Evolutionary conservation across 2,113 vertebrate species (phyloP), one percentile per base, ranked within the genome.

Genomic region (Trichechus manatus): DNA sequence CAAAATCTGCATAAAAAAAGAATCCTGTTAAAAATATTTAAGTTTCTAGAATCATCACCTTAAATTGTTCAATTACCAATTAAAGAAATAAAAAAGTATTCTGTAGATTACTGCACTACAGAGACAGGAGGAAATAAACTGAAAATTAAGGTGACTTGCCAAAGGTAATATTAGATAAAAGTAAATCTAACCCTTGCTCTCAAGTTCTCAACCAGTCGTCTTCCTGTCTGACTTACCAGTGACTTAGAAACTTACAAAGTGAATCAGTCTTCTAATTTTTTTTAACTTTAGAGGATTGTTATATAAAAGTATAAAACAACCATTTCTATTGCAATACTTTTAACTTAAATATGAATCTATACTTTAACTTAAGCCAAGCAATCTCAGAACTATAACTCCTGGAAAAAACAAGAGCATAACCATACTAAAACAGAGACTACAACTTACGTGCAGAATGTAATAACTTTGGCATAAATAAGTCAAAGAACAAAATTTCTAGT

Each of bases 11-110:
- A 95, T 68, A 72, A 87, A 93, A 83, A 17, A 84, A 9, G 31
- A 78, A 66, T 89, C 15, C 92, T 86, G 82, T 42, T 94, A 42
- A 74, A 96, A 88, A 95, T 50, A 87, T 80, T 87, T 96, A 77
- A 42, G 27, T 86, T n/a, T 94, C 47, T 20, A 85, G n/a, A 94
- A 85, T 70, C 70, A 87, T 77, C 42, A 88, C 20, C 89, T 86
- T 63, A 64, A 89, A 92, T 75, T 92, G 25, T 94, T 84, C 63
- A 89, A 89, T 88, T 88, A 93, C 74, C 44, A 95, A 47, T 0
- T 77, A 20, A 89, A 81, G 39, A 92, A 94, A 66, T 19, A 53
- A 80, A 87, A 83, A 87, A 68, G 22, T 61, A 87, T 70, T 94
- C 87, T 90, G 4, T 56, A 66, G 47, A 78, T 72, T 72, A 96